These are phyloP conservation scores for Spizella passerina DNA, from an alignment of 2,797 vertebrate genomes.

Conservation along the genomic window DNA sequence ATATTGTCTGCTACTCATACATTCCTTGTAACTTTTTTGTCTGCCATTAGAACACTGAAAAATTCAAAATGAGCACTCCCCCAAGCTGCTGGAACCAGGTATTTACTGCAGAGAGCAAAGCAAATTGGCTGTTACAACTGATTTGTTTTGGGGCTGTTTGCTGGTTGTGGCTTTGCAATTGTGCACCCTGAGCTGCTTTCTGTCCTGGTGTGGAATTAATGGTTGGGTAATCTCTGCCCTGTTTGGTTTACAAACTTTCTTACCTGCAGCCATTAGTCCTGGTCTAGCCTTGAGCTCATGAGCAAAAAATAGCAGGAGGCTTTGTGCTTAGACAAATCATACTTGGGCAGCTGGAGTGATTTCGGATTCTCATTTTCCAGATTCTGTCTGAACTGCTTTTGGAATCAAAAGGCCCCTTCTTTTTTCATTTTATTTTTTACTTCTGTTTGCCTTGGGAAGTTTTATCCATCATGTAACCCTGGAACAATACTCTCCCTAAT, in stretches of 20 bases:
- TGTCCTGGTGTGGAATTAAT: not conserved
- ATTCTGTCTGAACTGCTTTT: not conserved
- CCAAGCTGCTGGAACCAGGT: not conserved
- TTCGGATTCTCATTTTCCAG: not conserved
- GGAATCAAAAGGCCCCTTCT: not conserved
- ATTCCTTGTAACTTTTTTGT: not conserved
- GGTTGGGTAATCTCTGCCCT: not conserved
- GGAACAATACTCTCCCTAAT: not conserved
- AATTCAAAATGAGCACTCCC: not conserved
- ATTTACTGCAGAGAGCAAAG: not conserved
- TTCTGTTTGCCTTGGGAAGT: not conserved
- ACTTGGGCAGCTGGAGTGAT: not conserved
- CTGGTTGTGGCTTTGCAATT: not conserved
- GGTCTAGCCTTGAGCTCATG: not conserved
- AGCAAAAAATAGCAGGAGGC: not conserved
- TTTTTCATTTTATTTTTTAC: not conserved
- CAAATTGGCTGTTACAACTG: not conserved
- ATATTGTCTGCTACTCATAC: not conserved
- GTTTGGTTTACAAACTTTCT: not conserved
- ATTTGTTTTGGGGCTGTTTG: not conserved
- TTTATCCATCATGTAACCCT: not conserved
- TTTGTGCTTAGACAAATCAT: not conserved
- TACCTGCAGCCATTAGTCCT: not conserved
- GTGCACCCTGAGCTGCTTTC: not conserved
- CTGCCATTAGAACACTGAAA: slow-evolving; percentile 6